phyloP scores from a whole-genome alignment of 2,888 invertebrate species.

The Nasonia oneida region DNA sequence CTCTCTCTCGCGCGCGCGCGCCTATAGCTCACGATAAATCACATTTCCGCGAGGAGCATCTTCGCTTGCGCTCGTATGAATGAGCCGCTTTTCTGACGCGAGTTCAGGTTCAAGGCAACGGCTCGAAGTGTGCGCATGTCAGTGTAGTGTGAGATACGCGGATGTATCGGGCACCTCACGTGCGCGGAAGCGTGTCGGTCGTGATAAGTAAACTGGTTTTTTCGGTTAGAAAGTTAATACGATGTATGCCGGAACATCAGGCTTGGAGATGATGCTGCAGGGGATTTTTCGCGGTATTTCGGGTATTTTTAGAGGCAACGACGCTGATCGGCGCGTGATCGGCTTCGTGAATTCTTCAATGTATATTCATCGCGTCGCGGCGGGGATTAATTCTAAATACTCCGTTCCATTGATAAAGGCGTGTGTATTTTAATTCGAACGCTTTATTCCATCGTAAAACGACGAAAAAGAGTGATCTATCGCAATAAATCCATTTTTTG shows the following conservation, averaged over 20 bases:
- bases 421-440: too few species aligned
- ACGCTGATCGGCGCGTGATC: not conserved
- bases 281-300: not conserved
- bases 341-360: not conserved
- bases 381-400: too few species aligned
- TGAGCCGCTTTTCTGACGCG: not conserved
- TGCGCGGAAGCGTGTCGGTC: not conserved
- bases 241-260: not conserved
- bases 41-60: not conserved
- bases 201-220: not conserved
- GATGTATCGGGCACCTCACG: not conserved
- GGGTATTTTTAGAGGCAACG: not conserved
- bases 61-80: not conserved
- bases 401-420: too few species aligned
- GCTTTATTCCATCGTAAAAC: too few species aligned
- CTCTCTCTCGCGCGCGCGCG: not conserved
- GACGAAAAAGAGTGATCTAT: too few species aligned
- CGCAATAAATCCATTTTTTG: too few species aligned
- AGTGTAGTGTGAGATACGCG: not conserved
- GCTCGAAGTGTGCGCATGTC: not conserved
- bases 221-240: not conserved
- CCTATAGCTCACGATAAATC: not conserved
- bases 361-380: too few species aligned
- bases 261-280: not conserved
- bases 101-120: conserved; percentile 47